These are phyloP conservation scores for Syndactyla subalaris DNA, from an alignment of 2,797 vertebrate genomes.

Conservation along the genomic window DNA sequence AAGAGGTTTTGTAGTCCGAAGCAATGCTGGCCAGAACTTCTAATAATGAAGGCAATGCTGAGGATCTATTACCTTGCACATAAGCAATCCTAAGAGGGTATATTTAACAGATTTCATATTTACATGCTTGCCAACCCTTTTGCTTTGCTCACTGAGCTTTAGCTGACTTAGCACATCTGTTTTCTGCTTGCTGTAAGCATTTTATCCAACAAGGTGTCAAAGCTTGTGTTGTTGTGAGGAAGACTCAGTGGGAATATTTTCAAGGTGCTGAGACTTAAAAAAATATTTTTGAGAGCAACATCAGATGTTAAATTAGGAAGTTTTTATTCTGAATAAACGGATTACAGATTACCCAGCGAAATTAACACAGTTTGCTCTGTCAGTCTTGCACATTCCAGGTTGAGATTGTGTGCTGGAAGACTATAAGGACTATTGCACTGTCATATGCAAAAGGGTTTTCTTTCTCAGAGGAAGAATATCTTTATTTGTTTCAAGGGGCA, in stretches of 20 bases:
- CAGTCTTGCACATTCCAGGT: background rate
- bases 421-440: background rate
- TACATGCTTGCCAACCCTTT: background rate
- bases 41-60: background rate
- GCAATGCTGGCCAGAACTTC: background rate
- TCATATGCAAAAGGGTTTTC: background rate
- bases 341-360: background rate
- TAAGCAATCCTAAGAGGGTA: background rate
- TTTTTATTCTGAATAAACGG: background rate
- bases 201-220: constrained; percentile 1
- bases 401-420: background rate
- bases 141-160: background rate
- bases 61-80: background rate
- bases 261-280: background rate
- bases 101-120: background rate
- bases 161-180: background rate
- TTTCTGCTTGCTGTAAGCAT: background rate
- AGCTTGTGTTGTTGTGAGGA: background rate
- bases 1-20: constrained; percentile 12
- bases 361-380: background rate
- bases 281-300: background rate
- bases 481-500: background rate
- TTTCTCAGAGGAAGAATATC: background rate
- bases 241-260: background rate
- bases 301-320: background rate